A percentile compares a stretch with the other conserved stretches of the same genome.
Evolutionary conservation across 2,797 vertebrate species (phyloP).

Genomic region (Chaetodon trifasciatus): DNA sequence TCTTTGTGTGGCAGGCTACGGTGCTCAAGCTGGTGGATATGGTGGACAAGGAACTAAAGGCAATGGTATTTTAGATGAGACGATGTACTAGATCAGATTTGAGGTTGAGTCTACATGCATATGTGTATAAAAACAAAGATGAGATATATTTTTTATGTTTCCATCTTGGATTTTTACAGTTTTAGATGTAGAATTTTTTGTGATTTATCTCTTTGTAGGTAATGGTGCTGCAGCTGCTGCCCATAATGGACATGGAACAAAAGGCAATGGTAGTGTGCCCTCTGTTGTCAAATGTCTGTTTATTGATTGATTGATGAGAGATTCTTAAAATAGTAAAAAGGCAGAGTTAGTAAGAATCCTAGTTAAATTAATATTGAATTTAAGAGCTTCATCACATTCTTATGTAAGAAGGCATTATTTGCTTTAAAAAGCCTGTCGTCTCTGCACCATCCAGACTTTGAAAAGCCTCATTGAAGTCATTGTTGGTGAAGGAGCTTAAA

Average conservation of each 20-base stretch:
- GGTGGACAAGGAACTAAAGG: constrained; percentile 65
- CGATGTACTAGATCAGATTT: background rate
- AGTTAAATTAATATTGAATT: too few relatives aligned
- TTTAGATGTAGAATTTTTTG: background rate
- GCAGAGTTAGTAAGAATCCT: too few relatives aligned
- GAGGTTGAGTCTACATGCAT: background rate
- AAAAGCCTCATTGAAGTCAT: background rate
- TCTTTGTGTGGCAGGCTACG: constrained; percentile 50
- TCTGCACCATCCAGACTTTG: too few relatives aligned
- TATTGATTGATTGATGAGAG: background rate
- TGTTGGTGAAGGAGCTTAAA: background rate
- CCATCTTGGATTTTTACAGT: too few relatives aligned
- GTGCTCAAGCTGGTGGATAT: constrained; percentile 49
- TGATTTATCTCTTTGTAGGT: constrained; percentile 26
- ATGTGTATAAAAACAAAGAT: too few relatives aligned
- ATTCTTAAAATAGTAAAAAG: too few relatives aligned
- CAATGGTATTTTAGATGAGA: constrained; percentile 42
- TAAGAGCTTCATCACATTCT: too few relatives aligned
- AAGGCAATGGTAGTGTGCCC: constrained; percentile 46
- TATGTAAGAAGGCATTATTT: too few relatives aligned
- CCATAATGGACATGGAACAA: constrained; percentile 42
- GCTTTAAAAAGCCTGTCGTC: too few relatives aligned
- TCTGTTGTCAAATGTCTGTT: background rate
- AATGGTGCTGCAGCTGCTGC: constrained; percentile 33
- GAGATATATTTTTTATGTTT: too few relatives aligned